Evolutionary conservation across 1,140 invertebrate genomes (phyloP), one percentile per base, ranked within the genome.

Genomic region (Ceratoteleas bidentatus): DNA sequence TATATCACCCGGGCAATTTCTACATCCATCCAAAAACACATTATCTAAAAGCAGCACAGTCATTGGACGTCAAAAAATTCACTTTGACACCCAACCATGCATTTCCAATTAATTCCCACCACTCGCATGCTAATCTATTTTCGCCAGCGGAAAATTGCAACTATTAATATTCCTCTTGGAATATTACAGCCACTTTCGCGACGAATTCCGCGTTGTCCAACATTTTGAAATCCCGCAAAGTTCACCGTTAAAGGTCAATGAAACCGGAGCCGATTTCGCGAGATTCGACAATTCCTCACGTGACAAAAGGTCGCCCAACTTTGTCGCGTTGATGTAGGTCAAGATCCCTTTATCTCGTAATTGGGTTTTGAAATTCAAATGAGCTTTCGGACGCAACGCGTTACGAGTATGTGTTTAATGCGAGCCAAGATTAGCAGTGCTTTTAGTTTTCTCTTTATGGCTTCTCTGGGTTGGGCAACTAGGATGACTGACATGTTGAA

Each of bases 391-490:
- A 52, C 58, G 53, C 14, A 40, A 68, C 58, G 78, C 85, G 83
- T 88, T 85, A 82, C 70, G 64, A 86, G 78, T 78, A 54, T 57
- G 65, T 52, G 74, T 82, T 70, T 77, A 86, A 82, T 81, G 77
- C 77, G 65, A 81, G 74, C 84, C 85, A 87, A 87, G 85, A 87
- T 88, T 87, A 86, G 81, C 81, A 45, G 38, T 68, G 57, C 52
- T 40, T 82, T 82, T 66, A 68, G 75, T 61, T 66, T 54, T 24
- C 62, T 50, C 60, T 45, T 72, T 72, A 77, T 49, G 83, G 82
- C 75, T 81, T 70, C 78, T 9, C 8, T 4, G 10, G 15, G 15
- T 24, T 24, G 24, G 4, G 1, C 24, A 24, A 24, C 24, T 24
- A 24, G 24, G 1, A 2, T 1, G 4, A 24, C 24, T 24, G 24